Evolutionary conservation across 2,113 vertebrate genomes (phyloP).

Genomic region (Pimephales promelas): DNA sequence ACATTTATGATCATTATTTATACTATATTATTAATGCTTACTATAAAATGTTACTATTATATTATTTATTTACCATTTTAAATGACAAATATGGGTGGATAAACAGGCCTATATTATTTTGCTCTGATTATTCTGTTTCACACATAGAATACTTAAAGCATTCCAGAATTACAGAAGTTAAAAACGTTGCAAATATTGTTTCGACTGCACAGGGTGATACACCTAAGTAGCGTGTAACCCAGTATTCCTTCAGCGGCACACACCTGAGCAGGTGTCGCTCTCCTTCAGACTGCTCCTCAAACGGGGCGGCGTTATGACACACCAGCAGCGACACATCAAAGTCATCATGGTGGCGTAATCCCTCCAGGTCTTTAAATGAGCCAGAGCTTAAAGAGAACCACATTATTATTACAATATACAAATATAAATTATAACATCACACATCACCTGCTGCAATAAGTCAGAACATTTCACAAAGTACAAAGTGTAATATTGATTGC

Average conservation of each 20-base stretch:
- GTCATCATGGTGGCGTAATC: constrained; percentile 92
- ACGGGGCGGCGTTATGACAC: constrained; percentile 89
- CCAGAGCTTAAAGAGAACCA: constrained; percentile 80
- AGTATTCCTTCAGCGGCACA: constrained; percentile 57
- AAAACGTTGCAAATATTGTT: too few species aligned
- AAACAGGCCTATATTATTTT: not conserved
- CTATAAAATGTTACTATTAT: not conserved
- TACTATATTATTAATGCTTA: too few species aligned
- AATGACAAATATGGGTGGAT: not conserved
- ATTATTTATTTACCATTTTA: not conserved
- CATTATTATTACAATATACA: not conserved
- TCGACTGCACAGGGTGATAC: not conserved
- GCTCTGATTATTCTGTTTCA: not conserved
- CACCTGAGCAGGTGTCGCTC: constrained; percentile 89
- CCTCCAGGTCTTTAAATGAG: constrained; percentile 93
- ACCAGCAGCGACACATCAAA: constrained; percentile 97
- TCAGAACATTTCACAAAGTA: constrained; percentile 51
- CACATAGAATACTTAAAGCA: not conserved
- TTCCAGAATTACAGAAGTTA: not conserved
- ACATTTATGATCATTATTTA: too few species aligned
- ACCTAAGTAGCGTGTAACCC: not conserved
- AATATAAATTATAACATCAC: not conserved
- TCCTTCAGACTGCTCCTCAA: constrained; percentile 95
- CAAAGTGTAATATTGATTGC: constrained; percentile 50
- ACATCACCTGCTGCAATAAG: not conserved